Evolutionary conservation across 2,888 invertebrate species (phyloP).

Genomic region (Erebia epiphron): DNA sequence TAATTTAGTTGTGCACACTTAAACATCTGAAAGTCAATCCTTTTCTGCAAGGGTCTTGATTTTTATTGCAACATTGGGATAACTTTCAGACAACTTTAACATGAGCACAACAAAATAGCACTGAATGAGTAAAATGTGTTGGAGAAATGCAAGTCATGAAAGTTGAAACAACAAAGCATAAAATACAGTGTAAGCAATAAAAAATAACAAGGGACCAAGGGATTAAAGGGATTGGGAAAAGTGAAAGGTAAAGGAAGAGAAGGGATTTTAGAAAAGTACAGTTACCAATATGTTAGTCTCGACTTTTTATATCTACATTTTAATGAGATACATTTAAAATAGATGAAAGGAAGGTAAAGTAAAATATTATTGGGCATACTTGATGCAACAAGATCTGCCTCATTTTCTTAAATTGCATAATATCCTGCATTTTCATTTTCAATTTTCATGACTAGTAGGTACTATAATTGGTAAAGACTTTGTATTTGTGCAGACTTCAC

Average conservation of each 20-base stretch:
- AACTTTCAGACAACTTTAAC: not conserved
- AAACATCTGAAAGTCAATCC: no score
- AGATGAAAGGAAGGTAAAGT: no score
- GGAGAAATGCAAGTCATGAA: not conserved
- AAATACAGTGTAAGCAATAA: not conserved
- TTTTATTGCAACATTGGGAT: no score
- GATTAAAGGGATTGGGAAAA: no score
- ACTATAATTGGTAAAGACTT: not conserved
- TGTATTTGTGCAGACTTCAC: conserved; percentile 14
- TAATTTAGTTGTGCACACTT: no score
- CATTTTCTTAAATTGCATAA: not conserved
- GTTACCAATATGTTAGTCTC: no score
- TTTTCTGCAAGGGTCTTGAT: no score
- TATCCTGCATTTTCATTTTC: not conserved
- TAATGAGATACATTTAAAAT: no score
- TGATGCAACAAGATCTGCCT: not conserved
- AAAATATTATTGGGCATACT: not conserved
- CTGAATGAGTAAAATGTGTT: not conserved
- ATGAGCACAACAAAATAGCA: not conserved
- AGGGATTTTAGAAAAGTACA: no score
- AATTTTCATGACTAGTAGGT: not conserved
- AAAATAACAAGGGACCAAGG: not conserved
- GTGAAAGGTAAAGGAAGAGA: no score
- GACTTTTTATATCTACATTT: no score
- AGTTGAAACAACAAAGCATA: not conserved